Evolutionary conservation across 30 jellyfish, hydroid and myxozoan species (phyloP).

Genomic region (Catostylus mosaicus): DNA sequence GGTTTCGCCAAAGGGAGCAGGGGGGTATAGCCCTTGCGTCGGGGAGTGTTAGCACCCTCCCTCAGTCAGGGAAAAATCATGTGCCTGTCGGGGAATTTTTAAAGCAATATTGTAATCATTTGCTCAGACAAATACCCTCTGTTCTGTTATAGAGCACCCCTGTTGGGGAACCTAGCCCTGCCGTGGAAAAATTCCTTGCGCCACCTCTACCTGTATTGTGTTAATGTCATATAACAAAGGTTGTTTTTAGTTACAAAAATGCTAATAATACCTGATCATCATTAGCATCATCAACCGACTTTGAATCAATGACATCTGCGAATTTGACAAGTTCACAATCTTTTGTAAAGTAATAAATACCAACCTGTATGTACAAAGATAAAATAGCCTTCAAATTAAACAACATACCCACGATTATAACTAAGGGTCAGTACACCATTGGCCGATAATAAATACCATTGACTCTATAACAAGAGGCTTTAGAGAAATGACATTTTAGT

Average conservation of each 20-base stretch:
- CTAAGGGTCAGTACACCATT: not conserved
- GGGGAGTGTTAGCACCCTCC: too few relatives aligned
- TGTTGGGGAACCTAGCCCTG: not conserved
- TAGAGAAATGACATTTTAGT: too few relatives aligned
- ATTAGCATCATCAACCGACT: not conserved
- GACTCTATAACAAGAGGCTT: not conserved
- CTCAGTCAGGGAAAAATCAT: too few relatives aligned
- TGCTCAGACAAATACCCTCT: not conserved
- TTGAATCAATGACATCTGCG: constrained; percentile 1
- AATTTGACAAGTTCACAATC: not conserved
- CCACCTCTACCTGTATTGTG: not conserved
- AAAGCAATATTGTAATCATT: not conserved
- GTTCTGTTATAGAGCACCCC: not conserved
- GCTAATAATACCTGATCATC: not conserved
- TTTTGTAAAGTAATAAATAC: constrained; percentile 9
- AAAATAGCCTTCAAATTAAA: not conserved
- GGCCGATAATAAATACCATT: not conserved
- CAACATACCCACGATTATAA: not conserved
- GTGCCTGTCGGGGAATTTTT: not conserved
- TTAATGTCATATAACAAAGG: too few relatives aligned
- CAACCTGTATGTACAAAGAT: not conserved
- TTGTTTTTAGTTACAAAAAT: too few relatives aligned
- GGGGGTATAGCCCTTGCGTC: too few relatives aligned
- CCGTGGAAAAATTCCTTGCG: not conserved
- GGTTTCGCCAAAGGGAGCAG: too few relatives aligned